phyloP scores from a whole-genome alignment of 2,797 vertebrate genomes.

The Falco novaeseelandiae region DNA sequence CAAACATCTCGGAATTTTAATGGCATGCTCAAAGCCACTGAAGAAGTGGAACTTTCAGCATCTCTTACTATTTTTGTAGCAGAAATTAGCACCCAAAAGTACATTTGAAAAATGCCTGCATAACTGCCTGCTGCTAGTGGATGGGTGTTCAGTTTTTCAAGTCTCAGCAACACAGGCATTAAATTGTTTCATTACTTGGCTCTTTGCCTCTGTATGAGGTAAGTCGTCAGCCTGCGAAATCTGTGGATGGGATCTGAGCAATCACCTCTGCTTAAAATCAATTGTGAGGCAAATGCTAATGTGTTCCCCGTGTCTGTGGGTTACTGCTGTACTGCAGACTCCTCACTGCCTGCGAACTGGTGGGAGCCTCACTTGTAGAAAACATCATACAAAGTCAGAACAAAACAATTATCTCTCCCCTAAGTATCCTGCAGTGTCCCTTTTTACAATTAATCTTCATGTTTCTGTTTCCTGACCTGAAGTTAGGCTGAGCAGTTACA shows the following conservation, averaged over 20 bases:
- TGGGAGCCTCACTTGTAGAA: not conserved
- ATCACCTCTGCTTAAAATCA: not conserved
- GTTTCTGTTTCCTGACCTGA: not conserved
- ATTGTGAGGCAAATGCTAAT: not conserved
- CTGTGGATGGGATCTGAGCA: not conserved
- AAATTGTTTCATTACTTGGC: not conserved
- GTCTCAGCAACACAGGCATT: not conserved
- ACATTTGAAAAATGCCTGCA: not conserved
- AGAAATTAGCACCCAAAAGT: not conserved
- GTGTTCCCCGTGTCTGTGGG: not conserved
- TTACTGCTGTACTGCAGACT: not conserved
- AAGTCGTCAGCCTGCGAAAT: not conserved
- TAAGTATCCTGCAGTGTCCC: not conserved
- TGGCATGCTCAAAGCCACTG: not conserved
- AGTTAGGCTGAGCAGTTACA: not conserved
- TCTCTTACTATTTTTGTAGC: not conserved
- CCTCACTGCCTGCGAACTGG: not conserved
- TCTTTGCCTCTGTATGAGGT: not conserved
- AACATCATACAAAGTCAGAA: not conserved
- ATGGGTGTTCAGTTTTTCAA: not conserved
- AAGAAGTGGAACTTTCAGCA: not conserved
- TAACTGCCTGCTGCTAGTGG: not conserved
- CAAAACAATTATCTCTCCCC: not conserved
- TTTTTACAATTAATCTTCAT: not conserved
- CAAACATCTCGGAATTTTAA: not conserved